These are phyloP conservation scores for Lithophane semibrunnea DNA, from an alignment of 2,888 invertebrate genomes.

Conservation along the genomic window DNA sequence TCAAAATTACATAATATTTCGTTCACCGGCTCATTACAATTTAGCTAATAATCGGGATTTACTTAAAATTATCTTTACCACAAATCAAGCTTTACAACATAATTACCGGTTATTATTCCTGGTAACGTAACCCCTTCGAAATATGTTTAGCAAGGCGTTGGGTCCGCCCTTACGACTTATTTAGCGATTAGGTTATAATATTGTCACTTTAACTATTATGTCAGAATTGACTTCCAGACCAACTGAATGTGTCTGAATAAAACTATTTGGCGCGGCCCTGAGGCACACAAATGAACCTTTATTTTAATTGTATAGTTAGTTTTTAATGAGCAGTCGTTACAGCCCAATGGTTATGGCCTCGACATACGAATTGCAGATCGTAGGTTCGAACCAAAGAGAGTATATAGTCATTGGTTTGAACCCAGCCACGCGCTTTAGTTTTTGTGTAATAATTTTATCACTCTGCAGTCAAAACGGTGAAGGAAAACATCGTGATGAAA, in stretches of 20 bases:
- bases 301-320: too few relatives aligned
- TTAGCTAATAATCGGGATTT: neutral
- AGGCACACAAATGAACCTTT: too few relatives aligned
- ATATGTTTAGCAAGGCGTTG: neutral
- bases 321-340: too few relatives aligned
- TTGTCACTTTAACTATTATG: too few relatives aligned
- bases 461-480: too few relatives aligned
- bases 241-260: neutral
- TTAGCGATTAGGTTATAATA: neutral
- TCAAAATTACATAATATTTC: neutral
- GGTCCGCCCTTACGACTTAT: neutral
- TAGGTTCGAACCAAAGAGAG: too few relatives aligned
- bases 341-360: too few relatives aligned
- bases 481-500: too few relatives aligned
- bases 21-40: neutral
- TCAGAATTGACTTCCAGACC: neutral
- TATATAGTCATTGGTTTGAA: too few relatives aligned
- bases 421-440: too few relatives aligned
- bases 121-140: neutral
- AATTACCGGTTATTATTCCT: neutral
- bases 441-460: too few relatives aligned
- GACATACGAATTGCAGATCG: too few relatives aligned
- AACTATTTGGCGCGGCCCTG: neutral
- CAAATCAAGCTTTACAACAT: neutral
- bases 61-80: neutral